Percentiles rank a stretch among this genome's conserved stretches.
Conservation (phyloP, 1,140 invertebrate species). For the Rhopalosiphum padi region DNA sequence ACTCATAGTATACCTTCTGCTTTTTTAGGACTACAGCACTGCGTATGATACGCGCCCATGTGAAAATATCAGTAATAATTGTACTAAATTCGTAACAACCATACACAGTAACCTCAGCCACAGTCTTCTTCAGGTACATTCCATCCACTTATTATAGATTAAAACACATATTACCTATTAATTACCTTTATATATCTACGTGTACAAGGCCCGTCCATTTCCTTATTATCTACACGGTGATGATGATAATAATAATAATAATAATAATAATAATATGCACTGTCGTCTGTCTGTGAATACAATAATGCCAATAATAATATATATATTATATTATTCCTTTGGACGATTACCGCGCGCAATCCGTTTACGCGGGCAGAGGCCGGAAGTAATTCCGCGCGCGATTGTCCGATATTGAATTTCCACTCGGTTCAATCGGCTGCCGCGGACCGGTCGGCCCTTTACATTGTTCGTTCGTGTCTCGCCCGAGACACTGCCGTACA, state of each 20-base stretch:
- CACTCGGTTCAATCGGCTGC: neutral
- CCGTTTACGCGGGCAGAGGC: neutral
- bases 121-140: too few relatives aligned
- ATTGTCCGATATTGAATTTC: slow-evolving; percentile 29
- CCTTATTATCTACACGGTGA: too few relatives aligned
- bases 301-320: neutral
- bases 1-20: too few relatives aligned
- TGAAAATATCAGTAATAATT: too few relatives aligned
- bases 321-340: neutral
- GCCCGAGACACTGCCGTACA: neutral
- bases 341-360: neutral
- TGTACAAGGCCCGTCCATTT: neutral
- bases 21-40: too few relatives aligned
- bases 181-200: too few relatives aligned
- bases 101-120: too few relatives aligned
- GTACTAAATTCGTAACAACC: too few relatives aligned
- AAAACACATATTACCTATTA: too few relatives aligned
- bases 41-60: too few relatives aligned
- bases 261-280: neutral
- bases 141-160: too few relatives aligned
- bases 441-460: neutral
- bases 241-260: neutral
- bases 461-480: neutral
- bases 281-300: neutral
- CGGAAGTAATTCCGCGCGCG: slow-evolving; percentile 28